These are phyloP conservation scores for Chloroclystis v-ata DNA, from an alignment of 2,888 invertebrate genomes.

Conservation along the genomic window DNA sequence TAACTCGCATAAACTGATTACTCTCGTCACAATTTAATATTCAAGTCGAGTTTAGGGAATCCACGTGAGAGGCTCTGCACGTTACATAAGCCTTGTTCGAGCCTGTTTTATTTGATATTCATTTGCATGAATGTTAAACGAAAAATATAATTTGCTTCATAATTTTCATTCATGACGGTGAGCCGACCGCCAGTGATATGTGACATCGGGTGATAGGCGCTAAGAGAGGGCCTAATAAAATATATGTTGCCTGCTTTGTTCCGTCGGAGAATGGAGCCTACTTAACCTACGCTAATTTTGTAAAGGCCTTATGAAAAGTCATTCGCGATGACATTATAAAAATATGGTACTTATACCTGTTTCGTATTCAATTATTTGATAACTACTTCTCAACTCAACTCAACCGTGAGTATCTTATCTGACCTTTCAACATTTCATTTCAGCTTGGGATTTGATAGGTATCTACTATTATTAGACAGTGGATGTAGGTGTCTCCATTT, in stretches of 20 bases:
- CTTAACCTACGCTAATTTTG: not conserved
- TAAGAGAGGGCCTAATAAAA: constrained; percentile 33
- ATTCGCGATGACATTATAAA: too few relatives aligned
- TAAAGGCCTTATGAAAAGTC: too few relatives aligned
- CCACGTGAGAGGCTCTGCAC: constrained; percentile 3
- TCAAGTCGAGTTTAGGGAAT: constrained; percentile 6
- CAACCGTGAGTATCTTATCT: too few relatives aligned
- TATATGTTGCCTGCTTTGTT: constrained; percentile 6
- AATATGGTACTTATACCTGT: too few relatives aligned
- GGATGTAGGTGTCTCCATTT: too few relatives aligned
- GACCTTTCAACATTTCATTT: too few relatives aligned
- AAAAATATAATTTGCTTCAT: constrained; percentile 16
- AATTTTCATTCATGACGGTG: constrained; percentile 44
- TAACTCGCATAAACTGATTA: constrained; percentile 5
- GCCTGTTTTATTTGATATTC: constrained; percentile 16
- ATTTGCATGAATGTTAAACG: constrained; percentile 13
- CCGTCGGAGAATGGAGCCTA: not conserved
- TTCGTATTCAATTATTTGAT: too few relatives aligned
- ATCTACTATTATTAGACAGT: too few relatives aligned
- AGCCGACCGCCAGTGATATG: constrained; percentile 43
- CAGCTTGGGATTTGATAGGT: too few relatives aligned
- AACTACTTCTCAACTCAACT: too few relatives aligned
- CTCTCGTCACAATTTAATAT: constrained; percentile 7
- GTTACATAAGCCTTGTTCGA: constrained; percentile 8
- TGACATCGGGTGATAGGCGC: constrained; percentile 58